Conservation (phyloP, 2,797 vertebrate genomes). For the Loris lydekkerianus region DNA sequence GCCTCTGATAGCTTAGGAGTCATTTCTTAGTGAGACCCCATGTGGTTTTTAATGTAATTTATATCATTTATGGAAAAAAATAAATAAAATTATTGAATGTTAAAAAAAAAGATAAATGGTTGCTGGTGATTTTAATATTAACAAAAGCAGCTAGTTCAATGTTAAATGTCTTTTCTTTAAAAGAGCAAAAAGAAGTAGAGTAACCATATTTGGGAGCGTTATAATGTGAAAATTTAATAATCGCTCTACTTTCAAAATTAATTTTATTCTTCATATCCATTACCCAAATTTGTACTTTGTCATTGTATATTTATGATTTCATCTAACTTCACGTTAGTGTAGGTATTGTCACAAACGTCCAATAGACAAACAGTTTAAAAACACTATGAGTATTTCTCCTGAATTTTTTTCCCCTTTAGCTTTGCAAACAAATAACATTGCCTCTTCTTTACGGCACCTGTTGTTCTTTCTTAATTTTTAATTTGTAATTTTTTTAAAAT, state of each 20-base stretch:
- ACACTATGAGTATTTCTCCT: not conserved
- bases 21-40: no score
- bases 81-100: no score
- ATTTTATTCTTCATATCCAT: not conserved
- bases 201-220: not conserved
- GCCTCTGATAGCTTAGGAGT: no score
- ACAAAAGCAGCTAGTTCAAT: not conserved
- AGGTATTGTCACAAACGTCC: not conserved
- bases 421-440: not conserved
- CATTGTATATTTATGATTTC: not conserved
- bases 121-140: conserved; percentile 44
- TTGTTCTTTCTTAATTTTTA: not conserved
- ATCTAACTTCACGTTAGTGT: not conserved
- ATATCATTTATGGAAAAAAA: no score
- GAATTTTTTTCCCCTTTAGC: not conserved
- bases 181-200: not conserved
- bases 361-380: not conserved
- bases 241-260: not conserved
- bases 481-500: no score
- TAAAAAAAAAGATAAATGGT: not conserved
- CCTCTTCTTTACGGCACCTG: not conserved
- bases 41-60: no score
- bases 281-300: not conserved
- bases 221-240: not conserved
- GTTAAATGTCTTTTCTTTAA: conserved; percentile 15